Base-by-base conservation (phyloP, 2,888 invertebrate species). In the Nomada flava region DNA sequence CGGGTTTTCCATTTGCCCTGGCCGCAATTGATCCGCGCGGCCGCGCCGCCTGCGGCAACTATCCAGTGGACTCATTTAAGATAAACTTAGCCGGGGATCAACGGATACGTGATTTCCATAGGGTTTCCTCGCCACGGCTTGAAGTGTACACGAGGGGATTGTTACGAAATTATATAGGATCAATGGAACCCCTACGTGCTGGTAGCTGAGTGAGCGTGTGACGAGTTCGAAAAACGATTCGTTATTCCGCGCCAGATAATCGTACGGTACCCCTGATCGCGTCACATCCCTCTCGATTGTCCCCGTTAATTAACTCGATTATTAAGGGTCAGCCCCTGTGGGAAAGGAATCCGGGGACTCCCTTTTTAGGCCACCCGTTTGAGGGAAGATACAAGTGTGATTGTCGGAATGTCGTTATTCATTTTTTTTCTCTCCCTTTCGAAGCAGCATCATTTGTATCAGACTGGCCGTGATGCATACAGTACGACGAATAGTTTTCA, bases 111-210 rank as follows among this genome's bases (percentile, higher is more conserved):
- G 90, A 89, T 89, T 88, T 80, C 77, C 70, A 79, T 84, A 84
- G 79, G 87, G 86, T 90, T 90, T 83, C 80, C 84, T 79, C 84
- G 42, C 67, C 64, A 50, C 71, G 42, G 62, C 75, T 76, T 76
- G 70, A 85, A 83, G 86, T 88, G 86, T 87, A 89, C 89, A 89
- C 88, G 80, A 86, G 85, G 80, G 87, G 92, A 91, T 91, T 91
- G 91, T 90, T 90, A 90, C 81, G 88, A 90, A 91, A 91, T 91
- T 90, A 91, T 91, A 91, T 83, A 80, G 90, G 86, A 87, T 87
- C 86, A 82, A 75, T 75, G 74, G 65, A 57, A 85, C 85, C 73
- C 71, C 68, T 85, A 87, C 76, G 87, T 87, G 78, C 74, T 59
- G 69, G 60, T 76, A 55, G 11, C 55, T 75, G 26, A 20, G 26